phyloP scores from a whole-genome alignment of 92 coral and sea anemone genomes.

The Muricea muricata region DNA sequence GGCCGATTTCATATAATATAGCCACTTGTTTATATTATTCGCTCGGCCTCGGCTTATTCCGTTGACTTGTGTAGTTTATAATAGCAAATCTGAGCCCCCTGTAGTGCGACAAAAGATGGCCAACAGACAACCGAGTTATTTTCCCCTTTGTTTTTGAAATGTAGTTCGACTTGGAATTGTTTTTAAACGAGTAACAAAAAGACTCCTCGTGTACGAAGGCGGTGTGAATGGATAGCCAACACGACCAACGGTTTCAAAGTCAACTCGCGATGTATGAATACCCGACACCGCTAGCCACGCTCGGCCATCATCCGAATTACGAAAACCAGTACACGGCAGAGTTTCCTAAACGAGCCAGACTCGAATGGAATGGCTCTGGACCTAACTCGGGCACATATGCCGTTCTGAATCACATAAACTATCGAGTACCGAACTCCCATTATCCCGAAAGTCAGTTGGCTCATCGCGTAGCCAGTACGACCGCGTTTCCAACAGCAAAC shows the following conservation, averaged over 20 bases:
- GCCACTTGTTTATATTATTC: conserved; percentile 15
- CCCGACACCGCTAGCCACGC: background rate
- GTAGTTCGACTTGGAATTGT: conserved; percentile 8
- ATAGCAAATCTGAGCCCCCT: conserved; percentile 36
- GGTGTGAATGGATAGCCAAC: background rate
- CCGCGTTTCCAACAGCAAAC: conserved; percentile 11
- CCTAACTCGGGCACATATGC: background rate
- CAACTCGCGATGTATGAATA: conserved; percentile 33
- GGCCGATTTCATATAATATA: background rate
- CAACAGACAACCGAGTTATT: background rate
- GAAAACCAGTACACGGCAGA: background rate
- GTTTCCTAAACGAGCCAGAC: conserved; percentile 28
- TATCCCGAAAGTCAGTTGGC: conserved; percentile 12
- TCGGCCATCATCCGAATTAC: conserved; percentile 24
- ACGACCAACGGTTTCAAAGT: conserved; percentile 34
- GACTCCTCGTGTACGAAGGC: background rate
- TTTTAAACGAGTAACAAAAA: background rate
- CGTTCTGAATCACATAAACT: conserved; percentile 19
- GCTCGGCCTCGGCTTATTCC: background rate
- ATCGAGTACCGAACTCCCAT: conserved; percentile 12
- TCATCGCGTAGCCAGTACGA: conserved; percentile 21
- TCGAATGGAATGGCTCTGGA: background rate
- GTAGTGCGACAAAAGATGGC: conserved; percentile 37
- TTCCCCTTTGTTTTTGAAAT: conserved; percentile 19
- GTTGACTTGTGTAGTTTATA: conserved; percentile 34